Conservation (phyloP, 2,888 invertebrate genomes). For the Rhopalosiphum nymphaeae region DNA sequence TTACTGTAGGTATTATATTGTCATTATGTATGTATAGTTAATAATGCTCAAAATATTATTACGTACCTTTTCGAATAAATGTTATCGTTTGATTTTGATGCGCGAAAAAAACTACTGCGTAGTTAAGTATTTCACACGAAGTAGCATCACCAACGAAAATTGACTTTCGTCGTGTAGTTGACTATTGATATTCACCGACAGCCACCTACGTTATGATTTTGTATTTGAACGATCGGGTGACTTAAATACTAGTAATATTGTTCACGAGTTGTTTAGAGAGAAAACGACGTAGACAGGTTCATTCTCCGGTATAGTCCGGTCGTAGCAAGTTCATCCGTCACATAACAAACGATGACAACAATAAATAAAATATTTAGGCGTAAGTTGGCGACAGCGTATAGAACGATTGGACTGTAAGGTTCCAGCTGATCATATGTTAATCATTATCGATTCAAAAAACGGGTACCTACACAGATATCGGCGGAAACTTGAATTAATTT, state of each 20-base stretch:
- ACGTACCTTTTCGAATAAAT: not conserved
- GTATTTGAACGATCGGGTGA: not conserved
- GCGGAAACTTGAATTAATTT: slow-evolving; percentile 39
- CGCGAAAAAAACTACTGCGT: not conserved
- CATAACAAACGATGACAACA: not conserved
- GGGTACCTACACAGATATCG: not conserved
- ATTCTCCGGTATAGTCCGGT: not conserved
- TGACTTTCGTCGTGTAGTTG: not conserved
- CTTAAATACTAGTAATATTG: not conserved
- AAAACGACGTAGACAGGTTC: not conserved
- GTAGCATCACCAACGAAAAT: not conserved
- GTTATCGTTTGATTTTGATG: not conserved
- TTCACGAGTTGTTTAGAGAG: not conserved
- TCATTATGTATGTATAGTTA: not conserved
- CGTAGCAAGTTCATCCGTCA: not conserved
- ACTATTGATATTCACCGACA: not conserved
- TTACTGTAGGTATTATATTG: not conserved
- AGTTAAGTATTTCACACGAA: not conserved
- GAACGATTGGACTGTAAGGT: not conserved
- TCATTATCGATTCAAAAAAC: slow-evolving; percentile 39
- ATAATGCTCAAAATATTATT: not conserved
- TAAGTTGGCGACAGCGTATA: not conserved
- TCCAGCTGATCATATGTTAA: slow-evolving; percentile 2
- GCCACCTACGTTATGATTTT: not conserved
- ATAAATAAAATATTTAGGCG: not conserved